These are phyloP conservation scores for Podarcis lilfordi DNA, from an alignment of 2,797 vertebrate species.

Conservation along the genomic window DNA sequence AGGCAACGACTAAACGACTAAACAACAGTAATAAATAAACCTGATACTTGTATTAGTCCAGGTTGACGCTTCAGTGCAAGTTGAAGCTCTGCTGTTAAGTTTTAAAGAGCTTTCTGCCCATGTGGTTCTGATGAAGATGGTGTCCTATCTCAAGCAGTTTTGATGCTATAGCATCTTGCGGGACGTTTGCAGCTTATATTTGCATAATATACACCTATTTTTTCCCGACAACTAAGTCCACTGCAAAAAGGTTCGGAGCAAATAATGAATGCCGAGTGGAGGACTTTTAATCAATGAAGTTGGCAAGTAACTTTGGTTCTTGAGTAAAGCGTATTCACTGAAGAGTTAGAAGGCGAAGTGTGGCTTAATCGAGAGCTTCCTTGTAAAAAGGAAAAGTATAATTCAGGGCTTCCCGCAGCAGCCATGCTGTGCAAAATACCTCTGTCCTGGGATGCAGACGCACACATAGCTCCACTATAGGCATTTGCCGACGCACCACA, in stretches of 20 bases:
- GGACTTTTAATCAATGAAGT: conserved; percentile 42
- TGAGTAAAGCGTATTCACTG: conserved; percentile 1
- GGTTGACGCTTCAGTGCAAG: neutral
- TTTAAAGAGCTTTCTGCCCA: neutral
- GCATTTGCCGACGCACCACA: conserved; percentile 36
- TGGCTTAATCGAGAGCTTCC: conserved; percentile 57
- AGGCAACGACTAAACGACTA: too few species aligned
- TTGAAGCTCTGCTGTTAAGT: neutral
- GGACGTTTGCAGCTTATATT: neutral
- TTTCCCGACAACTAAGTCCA: conserved; percentile 1
- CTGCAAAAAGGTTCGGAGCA: neutral
- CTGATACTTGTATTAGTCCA: neutral
- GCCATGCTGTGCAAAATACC: conserved; percentile 22
- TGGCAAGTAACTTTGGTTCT: conserved; percentile 38
- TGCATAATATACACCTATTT: neutral
- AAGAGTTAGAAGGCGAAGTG: conserved; percentile 28
- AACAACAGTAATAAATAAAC: too few species aligned
- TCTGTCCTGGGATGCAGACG: conserved; percentile 44
- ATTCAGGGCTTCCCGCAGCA: conserved; percentile 41
- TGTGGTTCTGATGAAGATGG: neutral
- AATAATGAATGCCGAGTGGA: conserved; percentile 4
- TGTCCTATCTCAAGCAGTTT: neutral
- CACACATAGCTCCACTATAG: conserved; percentile 49
- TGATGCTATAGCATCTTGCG: neutral
- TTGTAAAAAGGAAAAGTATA: conserved; percentile 46